Evolutionary conservation across 2,113 vertebrate species (phyloP), one percentile per base, ranked within the genome.

Genomic region (Pteropus alecto): DNA sequence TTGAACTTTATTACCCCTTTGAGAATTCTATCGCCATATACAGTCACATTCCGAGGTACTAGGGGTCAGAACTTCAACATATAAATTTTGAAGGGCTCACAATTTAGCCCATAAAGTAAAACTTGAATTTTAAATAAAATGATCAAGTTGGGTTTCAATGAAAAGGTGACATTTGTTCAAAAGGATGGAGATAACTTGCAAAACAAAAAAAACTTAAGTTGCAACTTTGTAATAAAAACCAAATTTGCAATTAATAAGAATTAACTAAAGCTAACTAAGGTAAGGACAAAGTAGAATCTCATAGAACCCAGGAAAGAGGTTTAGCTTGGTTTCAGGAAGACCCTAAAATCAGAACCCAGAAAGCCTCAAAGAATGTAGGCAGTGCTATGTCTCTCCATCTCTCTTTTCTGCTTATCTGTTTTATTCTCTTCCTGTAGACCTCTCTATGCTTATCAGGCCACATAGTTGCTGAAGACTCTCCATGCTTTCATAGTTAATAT

Each of bases 61-160:
- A 38, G n/a, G 9, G 21, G 2, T 68, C 82, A 51, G 22, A 30
- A 88, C 4, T 76, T 76, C 48, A 46, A 41, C 28, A 77, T 54
- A 24, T 33, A 81, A 26, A 70, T 88, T 35, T 60, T 71, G 26
- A 61, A 13, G 4, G 7, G 13, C 30, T 63, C 16, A 46, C 21
- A 68, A 35, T 61, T 68, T 41, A 83, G 4, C n/a, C 5, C 41
- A 46, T n/a, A 92, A 92, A 60, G 78, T 54, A 48, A 58, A 48
- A 77, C 5, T 83, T 1, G 41, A 71, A 78, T 87, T 78, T 67
- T 35, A 41, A 88, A 60, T 58, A 19, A 10, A 28, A 38, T 63
- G 21, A 60, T 67, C 22, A 73, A 67, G 28, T 92, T 88, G 15
- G 33, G 22, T 77, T 78, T 94, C 28, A 91, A 58, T 38, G 30